Conservation (phyloP, 2,113 vertebrate genomes). For the Toxotes jaculatrix region DNA sequence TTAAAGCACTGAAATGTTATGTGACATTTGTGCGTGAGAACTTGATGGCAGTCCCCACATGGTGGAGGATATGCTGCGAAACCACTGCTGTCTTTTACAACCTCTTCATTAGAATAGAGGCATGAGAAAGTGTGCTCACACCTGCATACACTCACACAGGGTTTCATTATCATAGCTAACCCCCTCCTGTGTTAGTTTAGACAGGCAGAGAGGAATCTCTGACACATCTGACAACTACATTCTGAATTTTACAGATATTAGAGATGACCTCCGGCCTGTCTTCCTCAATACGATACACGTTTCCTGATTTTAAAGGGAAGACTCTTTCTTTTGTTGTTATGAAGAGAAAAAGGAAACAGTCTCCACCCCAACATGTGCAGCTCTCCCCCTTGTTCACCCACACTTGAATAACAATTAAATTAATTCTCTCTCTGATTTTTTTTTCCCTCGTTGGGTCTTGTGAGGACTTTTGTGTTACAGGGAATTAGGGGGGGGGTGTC, state of each 20-base stretch:
- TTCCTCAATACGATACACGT: constrained; percentile 78
- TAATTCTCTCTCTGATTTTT: constrained; percentile 46
- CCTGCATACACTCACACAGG: constrained; percentile 47
- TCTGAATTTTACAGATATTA: constrained; percentile 83
- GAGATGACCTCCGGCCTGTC: constrained; percentile 89
- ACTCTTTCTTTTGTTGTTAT: constrained; percentile 63
- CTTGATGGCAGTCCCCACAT: constrained; percentile 1
- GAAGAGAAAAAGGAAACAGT: constrained; percentile 52
- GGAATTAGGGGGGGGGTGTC: constrained; percentile 85
- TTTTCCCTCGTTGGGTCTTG: constrained; percentile 46
- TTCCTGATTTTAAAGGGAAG: constrained; percentile 60
- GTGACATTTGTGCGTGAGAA: constrained; percentile 25
- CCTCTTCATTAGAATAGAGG: constrained; percentile 57
- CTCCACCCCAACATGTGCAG: constrained; percentile 49
- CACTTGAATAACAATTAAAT: constrained; percentile 78
- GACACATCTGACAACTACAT: constrained; percentile 74
- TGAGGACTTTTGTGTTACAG: constrained; percentile 74
- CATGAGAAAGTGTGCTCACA: constrained; percentile 34
- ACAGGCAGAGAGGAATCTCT: constrained; percentile 48
- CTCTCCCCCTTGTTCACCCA: constrained; percentile 55
- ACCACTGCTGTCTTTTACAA: constrained; percentile 22
- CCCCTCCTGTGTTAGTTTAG: constrained; percentile 67
- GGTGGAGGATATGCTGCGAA: constrained; percentile 8
- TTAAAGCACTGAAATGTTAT: constrained; percentile 24
- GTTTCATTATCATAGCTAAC: constrained; percentile 71